Conservation (phyloP, 1,140 invertebrate genomes). For the Elysia chlorotica region DNA sequence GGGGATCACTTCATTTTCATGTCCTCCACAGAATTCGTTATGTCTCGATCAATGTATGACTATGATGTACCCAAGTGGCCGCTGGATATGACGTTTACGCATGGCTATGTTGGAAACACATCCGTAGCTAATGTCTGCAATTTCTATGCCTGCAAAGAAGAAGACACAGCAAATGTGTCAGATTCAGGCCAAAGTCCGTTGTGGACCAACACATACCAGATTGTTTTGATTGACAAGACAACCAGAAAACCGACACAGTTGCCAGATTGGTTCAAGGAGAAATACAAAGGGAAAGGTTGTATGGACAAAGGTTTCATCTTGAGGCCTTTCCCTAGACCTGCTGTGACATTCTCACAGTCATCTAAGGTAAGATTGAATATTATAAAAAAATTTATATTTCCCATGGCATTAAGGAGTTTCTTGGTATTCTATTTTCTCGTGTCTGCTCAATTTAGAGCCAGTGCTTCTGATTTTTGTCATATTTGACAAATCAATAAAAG, state of each 20-base stretch:
- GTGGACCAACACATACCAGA: slow-evolving; percentile 10
- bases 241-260: slow-evolving; percentile 21
- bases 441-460: no score
- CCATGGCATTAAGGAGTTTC: no score
- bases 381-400: no score
- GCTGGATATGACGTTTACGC: neutral
- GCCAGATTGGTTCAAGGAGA: slow-evolving; percentile 10
- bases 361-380: neutral
- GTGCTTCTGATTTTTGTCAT: no score
- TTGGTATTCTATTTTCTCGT: neutral
- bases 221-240: slow-evolving; percentile 17
- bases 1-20: slow-evolving; percentile 4
- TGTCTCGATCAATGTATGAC: slow-evolving; percentile 4
- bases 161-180: no score
- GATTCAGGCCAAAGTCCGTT: neutral
- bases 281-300: slow-evolving; percentile 9
- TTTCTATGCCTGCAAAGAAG: neutral
- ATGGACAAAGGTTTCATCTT: slow-evolving; percentile 10
- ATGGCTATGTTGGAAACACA: slow-evolving; percentile 7
- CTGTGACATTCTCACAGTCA: neutral
- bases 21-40: neutral
- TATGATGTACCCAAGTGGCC: slow-evolving; percentile 11
- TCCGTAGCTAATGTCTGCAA: slow-evolving; percentile 3
- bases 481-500: neutral
- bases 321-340: neutral